Evolutionary conservation across 2,797 vertebrate genomes (phyloP), one percentile per base, ranked within the genome.

Genomic region (Dallia pectoralis): DNA sequence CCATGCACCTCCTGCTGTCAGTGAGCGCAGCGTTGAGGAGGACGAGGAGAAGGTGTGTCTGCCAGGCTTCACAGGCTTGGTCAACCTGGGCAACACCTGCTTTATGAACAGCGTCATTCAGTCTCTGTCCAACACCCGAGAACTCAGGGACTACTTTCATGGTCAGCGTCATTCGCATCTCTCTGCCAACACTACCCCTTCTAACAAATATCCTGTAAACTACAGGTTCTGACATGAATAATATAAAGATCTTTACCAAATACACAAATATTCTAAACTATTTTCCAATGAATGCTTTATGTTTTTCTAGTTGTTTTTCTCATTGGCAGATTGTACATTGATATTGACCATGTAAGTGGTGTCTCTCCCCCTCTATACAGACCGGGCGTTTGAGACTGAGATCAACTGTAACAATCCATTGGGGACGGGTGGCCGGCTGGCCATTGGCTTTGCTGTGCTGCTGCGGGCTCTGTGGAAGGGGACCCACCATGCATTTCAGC

Each of bases 71-170:
- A 99, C 98, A 0, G 98, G 98, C 56, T 88, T 99, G 79, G 97
- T 99, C 72, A 99, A 99, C 86, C 91, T 99, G 3, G 98, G 98
- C 76, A 99, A 99, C 90, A 99, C 98, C 51, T 99, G 98, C 89
- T 99, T 99, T 90, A 99, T 99, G 98, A 99, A 99, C 90, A 99
- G 97, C 0, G 97, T 99, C 80, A 99, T 99, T 82, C 98, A 99
- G 81, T 98, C 96, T 71, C 88, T 99, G 78, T 99, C 98, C 49
- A 99, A 99, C 90, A 99, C 97, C 16, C 91, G 98, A 73, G 98
- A 99, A 85, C 96, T 99, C 76, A 93, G 97, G 32, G 98, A 99
- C 88, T 99, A 97, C 84, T 99, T 99, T 81, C 98, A 98, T 0
- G 97, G 98, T 99, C 84, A 94, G 93, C 59, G 30, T 6, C 2